Conservation (phyloP, 2,888 invertebrate species). For the Latrodectus elegans region DNA sequence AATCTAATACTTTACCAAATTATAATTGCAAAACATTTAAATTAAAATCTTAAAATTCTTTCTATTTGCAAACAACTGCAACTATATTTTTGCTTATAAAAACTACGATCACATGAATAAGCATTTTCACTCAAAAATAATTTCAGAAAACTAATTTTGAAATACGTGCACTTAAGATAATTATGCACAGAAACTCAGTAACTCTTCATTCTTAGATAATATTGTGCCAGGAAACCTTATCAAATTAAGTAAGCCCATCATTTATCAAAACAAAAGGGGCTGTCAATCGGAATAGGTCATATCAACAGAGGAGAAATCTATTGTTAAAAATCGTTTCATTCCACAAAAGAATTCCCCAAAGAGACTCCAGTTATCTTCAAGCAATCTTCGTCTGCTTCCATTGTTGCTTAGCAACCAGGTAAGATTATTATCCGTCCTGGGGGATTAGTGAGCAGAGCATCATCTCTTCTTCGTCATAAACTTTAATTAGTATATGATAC, state of each 20-base stretch:
- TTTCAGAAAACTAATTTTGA: too few species aligned
- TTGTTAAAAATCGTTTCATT: slow-evolving; percentile 43
- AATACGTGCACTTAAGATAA: too few species aligned
- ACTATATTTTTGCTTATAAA: too few species aligned
- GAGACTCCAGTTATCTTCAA: slow-evolving; percentile 34
- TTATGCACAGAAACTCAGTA: too few species aligned
- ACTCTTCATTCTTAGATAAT: too few species aligned
- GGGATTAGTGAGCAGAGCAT: slow-evolving; percentile 21
- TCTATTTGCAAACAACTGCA: too few species aligned
- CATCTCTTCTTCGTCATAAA: slow-evolving; percentile 14
- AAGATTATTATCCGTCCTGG: slow-evolving; percentile 21
- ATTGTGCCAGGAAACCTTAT: background rate
- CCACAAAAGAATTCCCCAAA: slow-evolving; percentile 19
- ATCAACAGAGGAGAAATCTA: slow-evolving; percentile 30
- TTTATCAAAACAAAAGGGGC: slow-evolving; percentile 32
- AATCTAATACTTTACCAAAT: too few species aligned
- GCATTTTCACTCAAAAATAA: too few species aligned
- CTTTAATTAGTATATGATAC: slow-evolving; percentile 34
- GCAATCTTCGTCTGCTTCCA: slow-evolving; percentile 22
- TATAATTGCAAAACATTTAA: too few species aligned
- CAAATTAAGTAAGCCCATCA: slow-evolving; percentile 3
- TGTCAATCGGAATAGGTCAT: slow-evolving; percentile 35
- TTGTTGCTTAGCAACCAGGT: slow-evolving; percentile 50
- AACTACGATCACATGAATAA: too few species aligned
- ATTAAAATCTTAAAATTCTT: too few species aligned